These are phyloP conservation scores for Catharus ustulatus DNA, from an alignment of 2,797 vertebrate species.

Conservation along the genomic window DNA sequence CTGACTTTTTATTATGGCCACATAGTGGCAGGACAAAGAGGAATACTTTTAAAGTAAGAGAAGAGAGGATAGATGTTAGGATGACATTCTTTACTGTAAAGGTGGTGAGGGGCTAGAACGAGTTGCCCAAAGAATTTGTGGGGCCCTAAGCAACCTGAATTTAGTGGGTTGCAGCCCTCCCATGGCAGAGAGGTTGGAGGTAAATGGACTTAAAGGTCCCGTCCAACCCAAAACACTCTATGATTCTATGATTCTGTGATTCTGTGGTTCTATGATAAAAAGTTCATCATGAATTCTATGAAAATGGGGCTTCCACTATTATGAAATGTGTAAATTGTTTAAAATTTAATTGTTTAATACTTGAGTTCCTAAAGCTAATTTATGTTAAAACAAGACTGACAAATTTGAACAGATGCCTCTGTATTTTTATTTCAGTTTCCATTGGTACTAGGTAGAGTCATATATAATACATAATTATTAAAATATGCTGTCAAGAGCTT, in stretches of 20 bases:
- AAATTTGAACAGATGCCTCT: background rate
- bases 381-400: background rate
- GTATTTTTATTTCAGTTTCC: conserved; percentile 15
- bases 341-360: background rate
- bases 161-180: background rate
- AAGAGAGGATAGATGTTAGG: background rate
- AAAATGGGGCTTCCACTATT: background rate
- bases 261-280: background rate
- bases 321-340: background rate
- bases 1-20: background rate
- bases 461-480: conserved; percentile 44
- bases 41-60: background rate
- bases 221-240: background rate
- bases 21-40: background rate
- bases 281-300: background rate
- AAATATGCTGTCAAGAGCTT: background rate
- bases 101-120: background rate
- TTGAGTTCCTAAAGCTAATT: background rate
- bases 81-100: background rate
- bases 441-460: background rate
- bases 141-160: background rate
- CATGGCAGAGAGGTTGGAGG: background rate
- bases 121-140: background rate
- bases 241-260: background rate
- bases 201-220: background rate